Evolutionary conservation across 2,797 vertebrate species (phyloP).

Genomic region (Eurystomus glaucurus): DNA sequence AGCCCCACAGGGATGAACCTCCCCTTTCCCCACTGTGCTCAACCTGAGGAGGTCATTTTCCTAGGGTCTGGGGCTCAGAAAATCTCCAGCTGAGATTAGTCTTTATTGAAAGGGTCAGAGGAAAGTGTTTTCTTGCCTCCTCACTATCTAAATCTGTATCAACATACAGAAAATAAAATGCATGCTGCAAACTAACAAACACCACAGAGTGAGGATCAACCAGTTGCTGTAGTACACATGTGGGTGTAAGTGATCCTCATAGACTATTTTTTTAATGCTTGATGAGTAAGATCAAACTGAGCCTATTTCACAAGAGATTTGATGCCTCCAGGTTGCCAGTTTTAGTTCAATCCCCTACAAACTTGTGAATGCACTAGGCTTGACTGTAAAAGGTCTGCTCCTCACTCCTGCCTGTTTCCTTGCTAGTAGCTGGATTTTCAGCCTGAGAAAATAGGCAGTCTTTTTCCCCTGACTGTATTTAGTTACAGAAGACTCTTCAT

Average conservation of each 20-base stretch:
- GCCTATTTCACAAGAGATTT: not conserved
- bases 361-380: not conserved
- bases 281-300: not conserved
- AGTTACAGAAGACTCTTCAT: not conserved
- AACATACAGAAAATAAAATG: constrained; percentile 31
- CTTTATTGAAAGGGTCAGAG: not conserved
- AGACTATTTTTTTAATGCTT: not conserved
- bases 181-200: not conserved
- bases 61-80: not conserved
- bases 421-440: not conserved
- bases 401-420: fast-evolving
- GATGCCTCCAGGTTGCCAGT: not conserved
- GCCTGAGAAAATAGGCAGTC: not conserved
- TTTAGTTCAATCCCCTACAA: not conserved
- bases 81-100: not conserved
- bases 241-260: fast-evolving
- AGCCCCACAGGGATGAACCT: not conserved
- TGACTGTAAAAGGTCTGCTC: not conserved
- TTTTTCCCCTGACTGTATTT: not conserved
- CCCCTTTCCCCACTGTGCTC: not conserved
- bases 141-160: not conserved
- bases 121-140: not conserved
- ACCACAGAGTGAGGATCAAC: not conserved
- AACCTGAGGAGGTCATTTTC: not conserved
- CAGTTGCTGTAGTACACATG: not conserved